Evolutionary conservation across 2,113 vertebrate genomes (phyloP).

Genomic region (Myiozetetes cayanensis): DNA sequence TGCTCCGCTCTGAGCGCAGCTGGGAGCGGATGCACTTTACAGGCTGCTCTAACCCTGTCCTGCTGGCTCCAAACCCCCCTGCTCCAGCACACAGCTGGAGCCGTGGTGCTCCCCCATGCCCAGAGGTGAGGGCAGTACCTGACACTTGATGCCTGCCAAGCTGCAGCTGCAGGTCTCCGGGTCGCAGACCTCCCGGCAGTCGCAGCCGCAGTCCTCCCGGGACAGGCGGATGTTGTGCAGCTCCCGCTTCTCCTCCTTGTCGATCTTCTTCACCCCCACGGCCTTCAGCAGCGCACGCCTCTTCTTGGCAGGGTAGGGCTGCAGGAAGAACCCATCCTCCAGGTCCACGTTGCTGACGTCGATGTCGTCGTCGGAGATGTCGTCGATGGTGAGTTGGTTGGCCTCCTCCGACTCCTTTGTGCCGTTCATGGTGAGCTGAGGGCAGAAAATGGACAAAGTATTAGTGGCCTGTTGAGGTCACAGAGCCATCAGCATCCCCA

Average conservation of each 20-base stretch:
- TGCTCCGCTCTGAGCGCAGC: fast-evolving
- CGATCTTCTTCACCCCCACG: constrained; percentile 89
- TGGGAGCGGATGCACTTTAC: background rate
- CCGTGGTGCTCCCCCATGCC: fast-evolving
- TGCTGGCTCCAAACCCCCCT: background rate
- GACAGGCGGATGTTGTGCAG: constrained; percentile 88
- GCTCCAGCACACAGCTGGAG: fast-evolving
- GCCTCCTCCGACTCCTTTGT: constrained; percentile 84
- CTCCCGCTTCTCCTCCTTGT: constrained; percentile 92
- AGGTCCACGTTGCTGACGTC: constrained; percentile 77
- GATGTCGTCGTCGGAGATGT: constrained; percentile 84
- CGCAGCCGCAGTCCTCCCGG: constrained; percentile 92
- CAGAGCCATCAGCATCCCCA: background rate
- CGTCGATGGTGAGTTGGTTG: constrained; percentile 84
- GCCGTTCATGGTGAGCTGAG: constrained; percentile 85
- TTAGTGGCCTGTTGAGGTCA: background rate
- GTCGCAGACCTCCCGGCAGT: constrained; percentile 91
- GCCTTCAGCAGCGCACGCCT: constrained; percentile 87
- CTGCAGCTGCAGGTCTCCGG: constrained; percentile 94
- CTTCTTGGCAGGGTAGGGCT: constrained; percentile 87
- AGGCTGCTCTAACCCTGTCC: background rate
- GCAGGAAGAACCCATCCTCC: constrained; percentile 86
- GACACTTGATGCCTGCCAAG: constrained; percentile 94
- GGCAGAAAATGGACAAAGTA: background rate
- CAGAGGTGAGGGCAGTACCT: constrained; percentile 72